phyloP scores from a whole-genome alignment of 2,797 vertebrate species.

The Eleutherodactylus coqui region DNA sequence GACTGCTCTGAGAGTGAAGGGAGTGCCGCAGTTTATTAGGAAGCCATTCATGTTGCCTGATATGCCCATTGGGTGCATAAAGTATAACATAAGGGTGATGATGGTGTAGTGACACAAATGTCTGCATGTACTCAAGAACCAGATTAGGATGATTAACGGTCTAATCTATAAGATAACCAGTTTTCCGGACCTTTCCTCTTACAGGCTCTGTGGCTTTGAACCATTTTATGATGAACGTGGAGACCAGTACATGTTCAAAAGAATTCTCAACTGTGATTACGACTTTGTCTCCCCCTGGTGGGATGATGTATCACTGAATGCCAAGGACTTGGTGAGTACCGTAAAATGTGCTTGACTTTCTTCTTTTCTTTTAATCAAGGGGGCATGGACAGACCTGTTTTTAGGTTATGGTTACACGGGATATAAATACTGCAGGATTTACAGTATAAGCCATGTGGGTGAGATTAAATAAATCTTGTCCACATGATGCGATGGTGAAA shows the following conservation, averaged over 20 bases:
- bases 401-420: no score
- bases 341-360: neutral
- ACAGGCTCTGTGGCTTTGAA: constrained; percentile 88
- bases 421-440: no score
- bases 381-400: no score
- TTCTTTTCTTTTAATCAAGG: neutral
- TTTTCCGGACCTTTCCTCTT: constrained; percentile 13
- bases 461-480: no score
- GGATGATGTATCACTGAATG: constrained; percentile 89
- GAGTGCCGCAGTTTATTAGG: neutral
- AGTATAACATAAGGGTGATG: neutral
- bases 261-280: constrained; percentile 89
- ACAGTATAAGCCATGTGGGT: no score
- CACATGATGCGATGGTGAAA: no score
- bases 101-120: neutral
- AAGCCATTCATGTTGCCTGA: neutral
- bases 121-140: neutral
- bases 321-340: constrained; percentile 90
- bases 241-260: constrained; percentile 88
- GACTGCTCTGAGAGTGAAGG: neutral
- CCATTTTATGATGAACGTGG: constrained; percentile 89
- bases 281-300: constrained; percentile 93
- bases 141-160: neutral
- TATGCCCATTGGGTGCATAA: neutral
- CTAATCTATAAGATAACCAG: neutral